These are phyloP conservation scores for Arnoldichthys spilopterus DNA, from an alignment of 2,797 vertebrate species.

Conservation along the genomic window DNA sequence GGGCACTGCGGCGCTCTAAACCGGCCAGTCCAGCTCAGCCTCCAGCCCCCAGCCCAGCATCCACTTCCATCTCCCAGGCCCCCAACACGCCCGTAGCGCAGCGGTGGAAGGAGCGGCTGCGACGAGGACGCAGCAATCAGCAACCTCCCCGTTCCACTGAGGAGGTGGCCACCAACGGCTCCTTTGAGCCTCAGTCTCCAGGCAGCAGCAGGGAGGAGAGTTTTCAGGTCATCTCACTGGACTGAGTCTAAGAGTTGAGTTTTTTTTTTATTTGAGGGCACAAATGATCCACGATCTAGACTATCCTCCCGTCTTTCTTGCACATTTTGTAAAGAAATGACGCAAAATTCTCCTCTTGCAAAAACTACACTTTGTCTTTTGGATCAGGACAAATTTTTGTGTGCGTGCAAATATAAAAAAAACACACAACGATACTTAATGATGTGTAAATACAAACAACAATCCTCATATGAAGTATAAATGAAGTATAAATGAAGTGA, in stretches of 20 bases:
- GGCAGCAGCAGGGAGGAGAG: conserved; percentile 32
- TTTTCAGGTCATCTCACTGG: conserved; percentile 73
- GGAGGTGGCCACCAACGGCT: conserved; percentile 30
- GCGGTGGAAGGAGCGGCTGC: conserved; percentile 75
- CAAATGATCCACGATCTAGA: background rate
- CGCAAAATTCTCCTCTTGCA: too few species aligned
- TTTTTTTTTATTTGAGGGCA: background rate
- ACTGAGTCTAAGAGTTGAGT: conserved; percentile 59
- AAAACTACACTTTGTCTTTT: background rate
- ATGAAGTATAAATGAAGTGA: conserved; percentile 17
- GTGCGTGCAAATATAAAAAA: background rate
- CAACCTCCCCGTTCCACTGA: background rate
- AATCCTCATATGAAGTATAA: conserved; percentile 6
- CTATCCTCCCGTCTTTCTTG: too few species aligned
- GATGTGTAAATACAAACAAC: background rate
- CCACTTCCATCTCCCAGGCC: background rate
- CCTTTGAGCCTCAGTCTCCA: conserved; percentile 29
- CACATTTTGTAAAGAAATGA: too few species aligned
- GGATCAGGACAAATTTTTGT: background rate
- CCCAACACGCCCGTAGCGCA: conserved; percentile 38
- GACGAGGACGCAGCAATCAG: conserved; percentile 56
- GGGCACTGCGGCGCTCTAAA: conserved; percentile 60
- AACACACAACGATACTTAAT: background rate
- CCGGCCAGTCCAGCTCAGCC: conserved; percentile 60
- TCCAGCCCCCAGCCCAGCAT: conserved; percentile 31